Evolutionary conservation across 2,888 invertebrate species (phyloP).

Genomic region (Zaprionus obscuricornis): DNA sequence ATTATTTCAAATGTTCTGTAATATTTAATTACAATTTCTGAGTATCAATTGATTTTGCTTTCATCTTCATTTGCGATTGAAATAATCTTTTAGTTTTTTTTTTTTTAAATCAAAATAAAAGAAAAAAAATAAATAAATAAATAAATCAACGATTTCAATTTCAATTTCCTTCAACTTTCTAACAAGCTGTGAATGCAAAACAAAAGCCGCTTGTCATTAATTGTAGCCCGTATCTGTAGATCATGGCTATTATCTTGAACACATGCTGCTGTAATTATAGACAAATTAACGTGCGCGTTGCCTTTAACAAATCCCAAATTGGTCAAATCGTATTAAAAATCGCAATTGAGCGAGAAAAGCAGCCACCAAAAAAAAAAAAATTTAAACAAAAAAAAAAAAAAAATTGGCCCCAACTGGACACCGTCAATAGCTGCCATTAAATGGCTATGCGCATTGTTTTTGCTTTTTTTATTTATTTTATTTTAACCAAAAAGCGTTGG

Average conservation of each 20-base stretch:
- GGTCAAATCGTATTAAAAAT: conserved; percentile 59
- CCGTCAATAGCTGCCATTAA: conserved; percentile 54
- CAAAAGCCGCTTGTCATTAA: conserved; percentile 10
- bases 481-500: conserved; percentile 59
- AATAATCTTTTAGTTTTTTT: too few species aligned
- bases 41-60: too few species aligned
- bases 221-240: conserved; percentile 12
- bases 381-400: conserved; percentile 35
- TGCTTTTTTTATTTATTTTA: conserved; percentile 30
- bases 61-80: too few species aligned
- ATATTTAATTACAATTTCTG: too few species aligned
- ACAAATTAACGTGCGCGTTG: conserved; percentile 66
- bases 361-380: conserved; percentile 11
- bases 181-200: neutral
- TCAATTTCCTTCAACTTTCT: conserved; percentile 1
- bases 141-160: too few species aligned
- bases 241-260: conserved; percentile 36
- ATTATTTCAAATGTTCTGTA: too few species aligned
- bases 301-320: conserved; percentile 49
- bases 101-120: too few species aligned
- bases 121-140: too few species aligned
- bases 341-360: conserved; percentile 48
- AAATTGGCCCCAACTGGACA: conserved; percentile 37
- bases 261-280: conserved; percentile 58
- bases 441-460: conserved; percentile 38